Conservation (phyloP, 2,113 vertebrate genomes). For the Corapipo altera region DNA sequence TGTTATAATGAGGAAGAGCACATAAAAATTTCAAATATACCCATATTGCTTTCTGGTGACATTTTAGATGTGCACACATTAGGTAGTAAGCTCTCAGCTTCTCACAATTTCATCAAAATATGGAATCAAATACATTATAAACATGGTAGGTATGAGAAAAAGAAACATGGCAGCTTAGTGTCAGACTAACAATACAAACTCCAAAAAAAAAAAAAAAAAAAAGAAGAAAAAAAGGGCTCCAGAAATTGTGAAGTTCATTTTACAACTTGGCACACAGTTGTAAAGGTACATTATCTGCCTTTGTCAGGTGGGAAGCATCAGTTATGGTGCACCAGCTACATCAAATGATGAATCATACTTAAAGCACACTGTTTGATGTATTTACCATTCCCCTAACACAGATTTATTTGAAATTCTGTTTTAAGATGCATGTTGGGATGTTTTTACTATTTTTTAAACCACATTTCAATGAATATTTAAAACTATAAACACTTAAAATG, state of each 20-base stretch:
- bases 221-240: not conserved
- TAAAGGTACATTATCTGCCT: not conserved
- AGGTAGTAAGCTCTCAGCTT: not conserved
- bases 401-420: not conserved
- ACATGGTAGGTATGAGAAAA: not conserved
- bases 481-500: not conserved
- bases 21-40: not conserved
- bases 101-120: not conserved
- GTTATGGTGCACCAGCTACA: not conserved
- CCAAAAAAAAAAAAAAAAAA: not conserved
- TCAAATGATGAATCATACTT: not conserved
- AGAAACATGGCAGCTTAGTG: not conserved
- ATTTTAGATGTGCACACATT: not conserved
- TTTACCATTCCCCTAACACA: not conserved
- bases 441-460: not conserved
- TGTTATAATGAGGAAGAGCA: not conserved
- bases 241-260: not conserved
- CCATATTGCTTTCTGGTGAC: not conserved
- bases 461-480: not conserved
- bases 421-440: not conserved
- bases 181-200: not conserved
- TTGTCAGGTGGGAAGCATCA: not conserved
- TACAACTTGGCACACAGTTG: not conserved
- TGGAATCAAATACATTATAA: not conserved
- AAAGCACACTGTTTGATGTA: not conserved